Percentiles rank a stretch among this genome's conserved stretches.
Conservation (phyloP, 2,797 vertebrate genomes). For the Coendou prehensilis region DNA sequence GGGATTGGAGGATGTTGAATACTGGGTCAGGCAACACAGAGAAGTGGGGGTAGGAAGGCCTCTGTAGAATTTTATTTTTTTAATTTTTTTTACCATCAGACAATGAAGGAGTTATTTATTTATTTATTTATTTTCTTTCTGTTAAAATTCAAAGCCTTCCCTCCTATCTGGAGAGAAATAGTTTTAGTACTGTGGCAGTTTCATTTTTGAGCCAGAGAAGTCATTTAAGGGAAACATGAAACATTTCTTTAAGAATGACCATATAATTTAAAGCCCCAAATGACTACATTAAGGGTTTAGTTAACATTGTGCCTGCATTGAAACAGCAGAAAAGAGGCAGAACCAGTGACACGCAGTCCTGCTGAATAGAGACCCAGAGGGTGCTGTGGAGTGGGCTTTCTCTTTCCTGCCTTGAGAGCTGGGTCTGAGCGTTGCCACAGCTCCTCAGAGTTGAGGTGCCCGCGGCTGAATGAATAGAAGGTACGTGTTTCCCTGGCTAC, state of each 20-base stretch:
- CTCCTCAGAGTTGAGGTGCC: not conserved
- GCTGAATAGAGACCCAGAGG: not conserved
- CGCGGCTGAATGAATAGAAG: not conserved
- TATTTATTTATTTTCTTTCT: not conserved
- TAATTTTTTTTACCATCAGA: not conserved
- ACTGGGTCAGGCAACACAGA: not conserved
- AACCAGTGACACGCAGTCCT: fast-evolving
- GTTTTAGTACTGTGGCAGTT: conserved; percentile 42
- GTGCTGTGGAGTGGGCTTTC: fast-evolving
- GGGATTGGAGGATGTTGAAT: not conserved
- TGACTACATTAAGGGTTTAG: conserved; percentile 41
- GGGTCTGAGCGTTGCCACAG: not conserved
- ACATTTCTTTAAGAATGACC: conserved; percentile 63
- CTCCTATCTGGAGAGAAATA: conserved; percentile 45
- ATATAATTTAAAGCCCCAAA: conserved; percentile 51
- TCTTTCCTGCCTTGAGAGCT: not conserved
- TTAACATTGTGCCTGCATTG: conserved; percentile 52
- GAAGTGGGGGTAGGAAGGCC: not conserved
- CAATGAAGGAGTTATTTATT: not conserved
- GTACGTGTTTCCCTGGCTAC: not conserved
- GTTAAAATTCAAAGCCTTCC: conserved; percentile 30
- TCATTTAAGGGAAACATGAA: conserved; percentile 69
- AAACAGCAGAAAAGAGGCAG: not conserved
- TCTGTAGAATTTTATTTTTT: not conserved
- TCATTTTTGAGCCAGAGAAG: conserved; percentile 56